Conservation (phyloP, 2,113 vertebrate species). For the Toxostoma redivivum region DNA sequence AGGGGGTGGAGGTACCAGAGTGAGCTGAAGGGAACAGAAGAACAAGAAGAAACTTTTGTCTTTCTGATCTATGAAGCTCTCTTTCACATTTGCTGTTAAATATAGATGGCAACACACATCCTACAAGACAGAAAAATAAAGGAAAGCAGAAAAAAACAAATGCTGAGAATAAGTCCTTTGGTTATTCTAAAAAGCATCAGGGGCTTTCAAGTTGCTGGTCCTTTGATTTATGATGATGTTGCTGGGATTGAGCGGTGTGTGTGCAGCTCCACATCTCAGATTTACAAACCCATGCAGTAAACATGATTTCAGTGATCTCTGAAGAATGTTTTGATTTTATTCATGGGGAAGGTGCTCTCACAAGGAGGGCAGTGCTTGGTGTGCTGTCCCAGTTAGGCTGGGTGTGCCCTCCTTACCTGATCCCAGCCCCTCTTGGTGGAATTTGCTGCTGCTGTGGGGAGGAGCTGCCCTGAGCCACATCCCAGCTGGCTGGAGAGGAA, state of each 20-base stretch:
- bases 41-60: background rate
- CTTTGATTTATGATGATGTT: conserved; percentile 40
- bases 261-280: background rate
- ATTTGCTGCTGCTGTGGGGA: background rate
- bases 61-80: background rate
- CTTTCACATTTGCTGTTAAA: conserved; percentile 41
- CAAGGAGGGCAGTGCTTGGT: background rate
- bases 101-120: conserved; percentile 19
- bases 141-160: conserved; percentile 2
- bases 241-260: background rate
- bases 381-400: background rate
- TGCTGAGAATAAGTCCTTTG: background rate
- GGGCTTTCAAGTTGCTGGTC: conserved; percentile 23
- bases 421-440: background rate
- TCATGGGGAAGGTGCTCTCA: background rate
- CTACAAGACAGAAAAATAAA: background rate
- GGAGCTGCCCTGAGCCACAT: background rate
- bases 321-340: background rate
- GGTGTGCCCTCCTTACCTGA: background rate
- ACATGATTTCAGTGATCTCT: conserved; percentile 13
- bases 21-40: conserved; percentile 9
- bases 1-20: background rate
- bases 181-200: conserved; percentile 4
- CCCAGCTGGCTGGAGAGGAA: background rate
- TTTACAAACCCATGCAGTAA: conserved; percentile 8